Evolutionary conservation across 2,113 vertebrate genomes (phyloP), one percentile per base, ranked within the genome.

Genomic region (Leptobrachium leishanense): DNA sequence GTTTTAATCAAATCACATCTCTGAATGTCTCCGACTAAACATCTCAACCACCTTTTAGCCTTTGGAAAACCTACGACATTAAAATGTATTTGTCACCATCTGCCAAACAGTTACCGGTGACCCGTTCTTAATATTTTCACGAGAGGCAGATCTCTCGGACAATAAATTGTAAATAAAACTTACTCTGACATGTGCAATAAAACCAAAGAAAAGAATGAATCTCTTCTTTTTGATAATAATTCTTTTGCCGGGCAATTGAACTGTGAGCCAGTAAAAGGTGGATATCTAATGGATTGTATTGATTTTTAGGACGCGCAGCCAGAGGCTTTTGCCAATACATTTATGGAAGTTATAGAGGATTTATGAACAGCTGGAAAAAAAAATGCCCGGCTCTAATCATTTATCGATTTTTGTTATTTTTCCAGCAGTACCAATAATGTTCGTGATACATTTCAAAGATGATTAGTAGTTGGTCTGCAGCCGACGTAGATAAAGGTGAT

Each of bases 281-380:
- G 76, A 79, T 79, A 71, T 79, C 70, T 79, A 73, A 79, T 79
- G 77, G 77, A 79, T 73, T 79, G 69, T 64, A 79, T 79, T 67
- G 77, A 79, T 79, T 79, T 31, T 55, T 11, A 79, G 69, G 70
- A 42, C 77, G 66, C 42, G 1, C 15, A 55, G 77, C 77, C 77
- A 40, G 44, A 72, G 63, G 77, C 70, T 11, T 42, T 79, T 79
- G 72, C 64, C 77, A 40, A 79, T 79, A 79, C 64, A 53, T 79
- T 73, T 79, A 57, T 79, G 62, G 77, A 73, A 65, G 77, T 66
- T 79, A 72, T 79, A 79, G 10, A 79, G 77, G 77, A 79, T 79
- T 79, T 73, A 79, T 79, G 77, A 73, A 64, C 62, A 67, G 68
- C 4, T 31, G 20, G 20, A 54, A 54, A 54, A 73, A 53, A 73